Evolutionary conservation across 2,888 invertebrate genomes (phyloP).

Genomic region (Clivina fossor): DNA sequence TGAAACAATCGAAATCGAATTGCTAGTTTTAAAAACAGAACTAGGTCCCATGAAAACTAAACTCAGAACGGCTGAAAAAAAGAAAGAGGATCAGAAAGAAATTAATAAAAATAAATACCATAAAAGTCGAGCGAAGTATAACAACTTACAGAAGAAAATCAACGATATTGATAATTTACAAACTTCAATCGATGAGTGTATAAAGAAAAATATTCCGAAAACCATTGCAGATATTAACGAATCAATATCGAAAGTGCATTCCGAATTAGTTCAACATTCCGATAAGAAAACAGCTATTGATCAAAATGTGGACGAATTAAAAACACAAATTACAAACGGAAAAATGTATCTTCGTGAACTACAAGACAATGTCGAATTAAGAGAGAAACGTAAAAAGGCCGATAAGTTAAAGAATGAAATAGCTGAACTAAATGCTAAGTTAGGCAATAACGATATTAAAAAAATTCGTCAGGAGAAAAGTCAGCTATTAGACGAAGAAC

Average conservation of each 20-base stretch:
- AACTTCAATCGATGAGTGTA: conserved; percentile 60
- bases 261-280: conserved; percentile 36
- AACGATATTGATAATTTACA: conserved; percentile 60
- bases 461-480: conserved; percentile 61
- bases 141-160: conserved; percentile 52
- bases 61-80: conserved; percentile 44
- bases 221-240: conserved; percentile 59
- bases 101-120: conserved; percentile 52
- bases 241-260: conserved; percentile 49
- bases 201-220: conserved; percentile 57
- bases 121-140: conserved; percentile 53
- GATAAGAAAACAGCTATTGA: conserved; percentile 52
- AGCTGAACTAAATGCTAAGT: conserved; percentile 56
- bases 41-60: conserved; percentile 42
- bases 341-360: conserved; percentile 57
- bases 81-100: conserved; percentile 38
- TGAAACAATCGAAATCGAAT: conserved; percentile 42
- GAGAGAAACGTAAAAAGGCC: conserved; percentile 58
- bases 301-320: conserved; percentile 59
- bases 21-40: conserved; percentile 45
- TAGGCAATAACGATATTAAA: conserved; percentile 63
- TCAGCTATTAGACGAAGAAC: conserved; percentile 56
- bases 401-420: conserved; percentile 57
- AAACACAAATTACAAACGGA: conserved; percentile 62
- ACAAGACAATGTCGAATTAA: conserved; percentile 69